Conservation (phyloP, 2,888 invertebrate genomes). For the Phragmatobia fuliginosa region DNA sequence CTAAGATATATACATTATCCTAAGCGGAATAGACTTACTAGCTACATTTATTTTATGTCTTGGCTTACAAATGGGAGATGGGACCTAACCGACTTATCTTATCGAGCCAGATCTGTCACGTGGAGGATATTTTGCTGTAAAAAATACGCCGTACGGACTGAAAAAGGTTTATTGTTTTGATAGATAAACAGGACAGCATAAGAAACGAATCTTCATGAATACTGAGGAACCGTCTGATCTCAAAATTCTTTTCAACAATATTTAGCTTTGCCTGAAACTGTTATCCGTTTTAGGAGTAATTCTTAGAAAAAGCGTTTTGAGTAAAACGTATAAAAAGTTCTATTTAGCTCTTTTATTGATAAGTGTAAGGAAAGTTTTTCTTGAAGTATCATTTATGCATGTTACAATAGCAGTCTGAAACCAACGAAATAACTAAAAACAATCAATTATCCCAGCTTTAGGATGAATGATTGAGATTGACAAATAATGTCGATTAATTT, state of each 20-base stretch:
- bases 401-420: not conserved
- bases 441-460: not conserved
- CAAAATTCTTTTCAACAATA: not conserved
- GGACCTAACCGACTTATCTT: conserved; percentile 40
- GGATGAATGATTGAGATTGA: not conserved
- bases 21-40: conserved; percentile 30
- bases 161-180: conserved; percentile 17
- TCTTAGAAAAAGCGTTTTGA: not conserved
- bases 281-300: not conserved
- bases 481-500: not conserved
- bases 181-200: conserved; percentile 2
- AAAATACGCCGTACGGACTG: conserved; percentile 15
- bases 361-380: too few species aligned
- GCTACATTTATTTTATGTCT: conserved; percentile 42
- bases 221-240: not conserved
- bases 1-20: conserved; percentile 20
- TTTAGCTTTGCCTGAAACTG: not conserved
- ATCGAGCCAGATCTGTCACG: conserved; percentile 36
- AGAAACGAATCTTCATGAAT: not conserved
- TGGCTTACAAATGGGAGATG: conserved; percentile 38
- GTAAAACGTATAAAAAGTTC: not conserved
- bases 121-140: conserved; percentile 21
- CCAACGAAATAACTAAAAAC: not conserved
- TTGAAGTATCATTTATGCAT: not conserved
- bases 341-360: too few species aligned